Evolutionary conservation across 1,140 invertebrate species (phyloP), one percentile per base, ranked within the genome.

Genomic region (Hypsibius dujardini): DNA sequence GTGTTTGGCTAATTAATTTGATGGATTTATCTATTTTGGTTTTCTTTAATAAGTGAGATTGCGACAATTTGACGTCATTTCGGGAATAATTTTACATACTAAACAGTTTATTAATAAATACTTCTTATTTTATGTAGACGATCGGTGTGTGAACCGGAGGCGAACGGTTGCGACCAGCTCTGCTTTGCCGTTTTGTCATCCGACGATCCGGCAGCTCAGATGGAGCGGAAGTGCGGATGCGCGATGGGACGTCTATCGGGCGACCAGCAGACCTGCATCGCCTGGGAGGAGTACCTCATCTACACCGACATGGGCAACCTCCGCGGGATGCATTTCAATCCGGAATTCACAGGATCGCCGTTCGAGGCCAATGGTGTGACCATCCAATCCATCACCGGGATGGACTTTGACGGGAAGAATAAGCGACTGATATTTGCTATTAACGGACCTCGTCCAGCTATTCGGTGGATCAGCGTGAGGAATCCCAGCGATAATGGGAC

Each of bases 301-400:
- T 95, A 93, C 75, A 87, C 90, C 0, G 95, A 92, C 0, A 83
- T 92, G 72, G 91, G 90, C 0, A 92, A 96, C 82, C 89, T 97
- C 42, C 82, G 90, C 45, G 87, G 87, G 0, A 86, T 95, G 2
- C 87, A 88, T 75, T 77, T 96, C 1, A 88, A 94, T 80, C 88
- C 89, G 0, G 84, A 85, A 67, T 85, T 86, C 0, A 90, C 87
- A 0, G 87, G 85, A 70, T 79, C 89, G 1, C 92, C 93, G 0
- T 94, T 95, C 76, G 86, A 87, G 71, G 87, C 92, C 0, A 82
- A 92, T 7, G 62, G 62, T 42, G 7, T 67, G 7, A 67, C 62
- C 40, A 14, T 67, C 62, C 62, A 67, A 42, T 67, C 62, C 3
- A 67, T 67, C 62, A 42, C 62, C 42, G 42, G 62, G 3, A 7